A percentile compares a stretch with the other conserved stretches of the same genome.
These are phyloP conservation scores for Psittacus erithacus DNA, from an alignment of 2,113 vertebrate genomes.

Conservation along the genomic window DNA sequence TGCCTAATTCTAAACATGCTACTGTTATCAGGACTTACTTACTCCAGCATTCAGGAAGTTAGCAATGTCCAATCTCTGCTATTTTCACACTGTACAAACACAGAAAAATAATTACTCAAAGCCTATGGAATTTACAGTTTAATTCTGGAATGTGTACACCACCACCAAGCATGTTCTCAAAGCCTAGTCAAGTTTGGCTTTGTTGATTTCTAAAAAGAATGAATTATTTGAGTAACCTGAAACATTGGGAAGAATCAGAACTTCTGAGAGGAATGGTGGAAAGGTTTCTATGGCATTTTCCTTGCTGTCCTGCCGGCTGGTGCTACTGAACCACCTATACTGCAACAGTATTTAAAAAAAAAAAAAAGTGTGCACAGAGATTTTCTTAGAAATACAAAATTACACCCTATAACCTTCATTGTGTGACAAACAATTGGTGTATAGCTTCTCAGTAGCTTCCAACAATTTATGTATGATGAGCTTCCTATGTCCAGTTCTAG, in stretches of 20 bases:
- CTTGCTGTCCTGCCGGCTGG: background rate
- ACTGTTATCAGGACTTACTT: background rate
- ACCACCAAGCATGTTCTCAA: background rate
- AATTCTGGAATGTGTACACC: background rate
- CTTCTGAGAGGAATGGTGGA: background rate
- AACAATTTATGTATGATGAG: background rate
- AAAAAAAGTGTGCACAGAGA: background rate
- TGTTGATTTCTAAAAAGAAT: background rate
- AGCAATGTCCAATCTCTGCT: background rate
- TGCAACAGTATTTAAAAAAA: background rate
- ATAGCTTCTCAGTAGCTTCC: background rate
- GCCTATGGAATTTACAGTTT: background rate
- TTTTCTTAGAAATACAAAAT: background rate
- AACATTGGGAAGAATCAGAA: background rate
- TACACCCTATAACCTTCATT: background rate
- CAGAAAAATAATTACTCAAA: background rate
- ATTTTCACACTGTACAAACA: background rate
- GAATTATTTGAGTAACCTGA: background rate
- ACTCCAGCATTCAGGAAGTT: background rate
- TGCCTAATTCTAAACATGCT: background rate
- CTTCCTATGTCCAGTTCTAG: background rate
- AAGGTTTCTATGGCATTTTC: background rate
- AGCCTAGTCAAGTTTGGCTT: background rate
- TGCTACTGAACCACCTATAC: background rate
- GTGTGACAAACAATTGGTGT: background rate